These are phyloP conservation scores for Morus bassanus DNA, from an alignment of 2,797 vertebrate genomes.

Conservation along the genomic window DNA sequence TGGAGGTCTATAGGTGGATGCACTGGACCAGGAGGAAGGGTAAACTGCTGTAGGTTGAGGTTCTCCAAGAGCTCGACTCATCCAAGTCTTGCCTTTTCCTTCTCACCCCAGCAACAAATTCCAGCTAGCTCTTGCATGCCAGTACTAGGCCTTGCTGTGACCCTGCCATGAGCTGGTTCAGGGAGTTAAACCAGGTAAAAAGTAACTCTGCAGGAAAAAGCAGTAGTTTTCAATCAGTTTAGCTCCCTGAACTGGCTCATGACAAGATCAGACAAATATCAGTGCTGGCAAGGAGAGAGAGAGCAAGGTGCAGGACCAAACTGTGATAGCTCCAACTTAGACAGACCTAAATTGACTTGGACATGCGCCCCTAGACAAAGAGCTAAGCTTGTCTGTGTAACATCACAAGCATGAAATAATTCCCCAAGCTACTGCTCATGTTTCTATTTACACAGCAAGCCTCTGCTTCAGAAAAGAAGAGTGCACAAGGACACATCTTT, in stretches of 20 bases:
- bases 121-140: background rate
- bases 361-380: background rate
- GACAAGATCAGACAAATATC: background rate
- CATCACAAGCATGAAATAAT: background rate
- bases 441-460: background rate
- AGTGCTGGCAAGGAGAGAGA: background rate
- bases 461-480: background rate
- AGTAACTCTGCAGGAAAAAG: background rate
- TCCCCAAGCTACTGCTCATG: background rate
- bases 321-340: background rate
- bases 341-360: background rate
- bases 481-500: background rate
- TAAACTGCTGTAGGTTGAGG: background rate
- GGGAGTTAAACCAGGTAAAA: slow-evolving; percentile 1
- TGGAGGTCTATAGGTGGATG: background rate
- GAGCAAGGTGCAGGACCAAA: background rate
- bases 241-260: background rate
- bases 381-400: background rate
- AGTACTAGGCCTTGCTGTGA: background rate
- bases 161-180: background rate
- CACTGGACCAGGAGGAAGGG: background rate
- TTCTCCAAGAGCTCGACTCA: background rate
- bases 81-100: background rate
- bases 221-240: background rate
- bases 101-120: background rate